Evolutionary conservation across 2,888 invertebrate species (phyloP).

Genomic region (Linnaemya tessellans): DNA sequence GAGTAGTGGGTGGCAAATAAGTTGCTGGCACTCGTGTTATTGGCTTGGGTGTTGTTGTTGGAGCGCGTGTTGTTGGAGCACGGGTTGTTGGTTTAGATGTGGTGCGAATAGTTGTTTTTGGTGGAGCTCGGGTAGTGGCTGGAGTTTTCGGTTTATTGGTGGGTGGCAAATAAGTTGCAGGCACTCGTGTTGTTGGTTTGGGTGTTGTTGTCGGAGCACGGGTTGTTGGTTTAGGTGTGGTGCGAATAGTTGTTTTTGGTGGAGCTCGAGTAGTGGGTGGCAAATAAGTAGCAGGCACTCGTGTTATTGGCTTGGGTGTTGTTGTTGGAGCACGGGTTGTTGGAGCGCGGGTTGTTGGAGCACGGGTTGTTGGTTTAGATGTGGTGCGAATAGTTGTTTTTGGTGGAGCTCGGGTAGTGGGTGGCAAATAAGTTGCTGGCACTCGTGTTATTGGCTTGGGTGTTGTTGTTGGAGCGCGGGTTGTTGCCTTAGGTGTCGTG

Average conservation of each 20-base stretch:
- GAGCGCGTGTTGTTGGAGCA: too few species aligned
- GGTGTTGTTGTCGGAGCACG: slow-evolving; percentile 69
- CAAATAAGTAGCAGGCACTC: slow-evolving; percentile 33
- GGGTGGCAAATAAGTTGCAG: slow-evolving; percentile 42
- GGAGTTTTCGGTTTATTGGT: slow-evolving; percentile 50
- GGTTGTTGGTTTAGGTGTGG: slow-evolving; percentile 73
- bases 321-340: slow-evolving; percentile 65
- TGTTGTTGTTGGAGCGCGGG: slow-evolving; percentile 61
- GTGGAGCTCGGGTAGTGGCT: slow-evolving; percentile 38
- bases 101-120: too few species aligned
- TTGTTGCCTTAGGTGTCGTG: slow-evolving; percentile 54
- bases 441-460: slow-evolving; percentile 23
- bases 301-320: slow-evolving; percentile 46
- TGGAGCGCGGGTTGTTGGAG: slow-evolving; percentile 52
- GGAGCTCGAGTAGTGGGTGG: slow-evolving; percentile 62
- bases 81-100: slow-evolving; percentile 22
- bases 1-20: slow-evolving; percentile 62
- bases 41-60: too few species aligned
- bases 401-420: slow-evolving; percentile 60
- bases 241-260: slow-evolving; percentile 71
- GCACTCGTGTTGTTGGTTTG: slow-evolving; percentile 50
- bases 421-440: slow-evolving; percentile 71
- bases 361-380: slow-evolving; percentile 43
- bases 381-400: slow-evolving; percentile 71
- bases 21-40: slow-evolving; percentile 68